phyloP scores from a whole-genome alignment of 30 jellyfish, hydroid and myxozoan genomes.

The Sanderia malayensis region DNA sequence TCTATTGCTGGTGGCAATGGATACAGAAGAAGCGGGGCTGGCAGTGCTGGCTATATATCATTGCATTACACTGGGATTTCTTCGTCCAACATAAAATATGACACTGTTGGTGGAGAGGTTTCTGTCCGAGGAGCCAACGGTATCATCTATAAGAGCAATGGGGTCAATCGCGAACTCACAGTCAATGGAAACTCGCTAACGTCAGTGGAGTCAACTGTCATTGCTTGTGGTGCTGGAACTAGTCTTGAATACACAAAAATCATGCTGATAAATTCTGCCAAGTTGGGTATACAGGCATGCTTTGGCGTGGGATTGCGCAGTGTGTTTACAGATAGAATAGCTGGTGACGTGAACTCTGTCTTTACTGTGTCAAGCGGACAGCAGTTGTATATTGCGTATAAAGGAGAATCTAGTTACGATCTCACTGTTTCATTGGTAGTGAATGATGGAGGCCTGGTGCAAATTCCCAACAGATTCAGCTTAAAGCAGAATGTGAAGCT shows the following conservation, averaged over 20 bases:
- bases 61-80: slow-evolving; percentile 16
- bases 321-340: slow-evolving; percentile 23
- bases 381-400: slow-evolving; percentile 44
- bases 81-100: slow-evolving; percentile 16
- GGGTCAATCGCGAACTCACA: neutral
- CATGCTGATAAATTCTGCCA: slow-evolving; percentile 5
- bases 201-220: slow-evolving; percentile 16
- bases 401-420: slow-evolving; percentile 49
- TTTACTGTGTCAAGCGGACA: slow-evolving; percentile 18
- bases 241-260: slow-evolving; percentile 34
- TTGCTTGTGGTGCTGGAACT: slow-evolving; percentile 56
- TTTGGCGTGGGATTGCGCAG: slow-evolving; percentile 4
- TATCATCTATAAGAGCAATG: slow-evolving; percentile 4
- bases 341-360: slow-evolving; percentile 34
- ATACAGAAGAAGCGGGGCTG: slow-evolving; percentile 59
- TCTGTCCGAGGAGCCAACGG: slow-evolving; percentile 50
- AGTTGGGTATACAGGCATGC: slow-evolving; percentile 37
- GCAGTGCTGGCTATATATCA: slow-evolving; percentile 55
- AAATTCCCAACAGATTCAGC: slow-evolving; percentile 35
- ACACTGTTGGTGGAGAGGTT: slow-evolving; percentile 28
- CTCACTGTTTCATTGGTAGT: slow-evolving; percentile 22
- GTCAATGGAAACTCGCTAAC: slow-evolving; percentile 33
- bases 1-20: slow-evolving; percentile 59
- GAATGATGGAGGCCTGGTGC: slow-evolving; percentile 40
- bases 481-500: slow-evolving; percentile 28